A percentile compares a stretch with the other conserved stretches of the same genome.
These are phyloP conservation scores for Paracentrotus lividus DNA, from an alignment of 53 echinoderm and acorn worm species.

Conservation along the genomic window DNA sequence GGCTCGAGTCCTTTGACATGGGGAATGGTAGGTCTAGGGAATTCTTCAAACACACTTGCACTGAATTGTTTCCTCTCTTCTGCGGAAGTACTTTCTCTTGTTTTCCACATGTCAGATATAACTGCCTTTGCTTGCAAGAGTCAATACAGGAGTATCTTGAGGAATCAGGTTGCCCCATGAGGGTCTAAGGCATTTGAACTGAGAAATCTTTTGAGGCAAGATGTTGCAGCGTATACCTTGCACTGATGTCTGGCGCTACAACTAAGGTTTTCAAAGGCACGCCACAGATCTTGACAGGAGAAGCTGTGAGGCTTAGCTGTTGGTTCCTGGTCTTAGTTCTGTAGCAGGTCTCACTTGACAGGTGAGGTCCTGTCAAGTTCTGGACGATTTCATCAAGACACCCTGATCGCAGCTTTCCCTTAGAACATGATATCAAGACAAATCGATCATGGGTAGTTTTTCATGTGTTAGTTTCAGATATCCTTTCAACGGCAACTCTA, in stretches of 20 bases:
- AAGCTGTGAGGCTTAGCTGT: not conserved
- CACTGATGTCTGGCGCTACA: not conserved
- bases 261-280: not conserved
- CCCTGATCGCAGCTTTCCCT: not conserved
- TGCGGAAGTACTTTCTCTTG: not conserved
- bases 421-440: not conserved
- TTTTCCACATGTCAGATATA: not conserved
- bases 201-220: not conserved
- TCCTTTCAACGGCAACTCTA: not conserved
- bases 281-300: not conserved
- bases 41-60: conserved; percentile 25
- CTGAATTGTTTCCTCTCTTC: not conserved
- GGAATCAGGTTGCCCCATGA: not conserved
- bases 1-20: not conserved
- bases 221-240: not conserved
- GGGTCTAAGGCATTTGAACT: not conserved
- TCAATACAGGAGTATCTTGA: not conserved
- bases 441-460: not conserved
- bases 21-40: not conserved
- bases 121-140: not conserved
- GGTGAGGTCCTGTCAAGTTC: not conserved
- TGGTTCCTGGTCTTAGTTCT: not conserved
- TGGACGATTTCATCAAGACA: not conserved
- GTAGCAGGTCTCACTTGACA: not conserved
- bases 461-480: not conserved